phyloP scores from a whole-genome alignment of 2,888 invertebrate species.

The Chymomyza amoena region DNA sequence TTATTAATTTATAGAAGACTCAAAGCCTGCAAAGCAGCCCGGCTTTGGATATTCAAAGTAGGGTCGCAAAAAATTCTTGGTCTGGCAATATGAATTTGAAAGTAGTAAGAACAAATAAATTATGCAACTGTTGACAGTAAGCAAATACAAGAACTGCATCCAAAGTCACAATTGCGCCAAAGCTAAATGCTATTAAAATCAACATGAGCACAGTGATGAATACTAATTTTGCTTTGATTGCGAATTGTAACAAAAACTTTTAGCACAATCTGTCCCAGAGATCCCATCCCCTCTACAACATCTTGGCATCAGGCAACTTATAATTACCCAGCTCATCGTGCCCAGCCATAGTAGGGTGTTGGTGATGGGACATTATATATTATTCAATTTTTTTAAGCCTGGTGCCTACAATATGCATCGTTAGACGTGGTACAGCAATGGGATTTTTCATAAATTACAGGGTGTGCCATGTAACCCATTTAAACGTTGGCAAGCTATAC shows the following conservation, averaged over 20 bases:
- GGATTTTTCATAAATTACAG: too few species aligned
- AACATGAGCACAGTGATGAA: conserved; percentile 19
- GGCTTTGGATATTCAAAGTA: too few species aligned
- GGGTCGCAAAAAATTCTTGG: background rate
- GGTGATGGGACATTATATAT: too few species aligned
- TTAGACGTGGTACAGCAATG: too few species aligned
- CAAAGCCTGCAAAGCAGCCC: too few species aligned
- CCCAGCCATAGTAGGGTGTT: background rate
- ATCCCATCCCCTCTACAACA: background rate
- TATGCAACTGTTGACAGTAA: background rate
- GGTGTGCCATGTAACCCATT: too few species aligned
- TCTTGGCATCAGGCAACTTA: too few species aligned
- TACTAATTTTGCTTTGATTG: conserved; percentile 21
- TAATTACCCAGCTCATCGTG: background rate
- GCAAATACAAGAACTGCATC: background rate
- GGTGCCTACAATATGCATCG: too few species aligned
- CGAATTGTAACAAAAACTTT: background rate
- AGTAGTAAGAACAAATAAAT: background rate
- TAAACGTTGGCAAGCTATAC: too few species aligned
- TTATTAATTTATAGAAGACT: too few species aligned
- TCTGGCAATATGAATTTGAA: background rate
- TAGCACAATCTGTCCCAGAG: background rate
- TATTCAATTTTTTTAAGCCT: too few species aligned
- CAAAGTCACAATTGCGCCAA: background rate
- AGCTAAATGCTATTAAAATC: conserved; percentile 5